These are phyloP conservation scores for Cyaniris semiargus DNA, from an alignment of 2,888 invertebrate species.

Conservation along the genomic window DNA sequence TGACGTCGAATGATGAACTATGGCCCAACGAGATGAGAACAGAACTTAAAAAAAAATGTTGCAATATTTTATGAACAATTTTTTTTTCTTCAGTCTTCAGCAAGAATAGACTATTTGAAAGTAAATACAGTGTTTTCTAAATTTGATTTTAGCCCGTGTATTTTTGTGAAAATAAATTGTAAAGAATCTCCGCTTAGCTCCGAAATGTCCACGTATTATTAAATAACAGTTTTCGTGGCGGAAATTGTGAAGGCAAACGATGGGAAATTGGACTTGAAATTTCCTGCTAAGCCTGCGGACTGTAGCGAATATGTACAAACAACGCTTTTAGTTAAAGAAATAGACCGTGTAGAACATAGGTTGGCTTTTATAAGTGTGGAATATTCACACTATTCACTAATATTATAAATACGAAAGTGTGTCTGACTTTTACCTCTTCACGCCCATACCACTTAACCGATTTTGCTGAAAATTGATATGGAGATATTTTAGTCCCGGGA, in stretches of 20 bases:
- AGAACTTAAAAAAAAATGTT: no score
- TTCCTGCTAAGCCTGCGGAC: conserved; percentile 11
- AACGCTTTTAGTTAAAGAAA: conserved; percentile 5
- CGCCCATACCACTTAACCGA: no score
- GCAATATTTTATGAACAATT: no score
- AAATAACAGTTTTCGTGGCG: not conserved
- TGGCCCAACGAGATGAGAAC: no score
- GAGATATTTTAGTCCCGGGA: no score
- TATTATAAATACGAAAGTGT: no score
- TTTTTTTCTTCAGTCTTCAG: no score
- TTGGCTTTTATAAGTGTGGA: not conserved
- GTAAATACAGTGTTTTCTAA: not conserved
- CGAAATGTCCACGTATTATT: conserved; percentile 4
- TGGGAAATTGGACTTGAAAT: conserved; percentile 24
- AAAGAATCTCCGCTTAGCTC: not conserved
- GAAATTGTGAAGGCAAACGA: conserved; percentile 25
- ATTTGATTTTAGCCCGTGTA: not conserved
- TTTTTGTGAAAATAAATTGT: not conserved
- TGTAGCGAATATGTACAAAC: not conserved
- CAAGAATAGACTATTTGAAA: no score
- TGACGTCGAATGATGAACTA: no score
- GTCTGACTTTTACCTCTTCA: no score
- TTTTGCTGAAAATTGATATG: no score
- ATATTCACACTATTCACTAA: no score
- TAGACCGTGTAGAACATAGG: not conserved